A percentile compares a stretch with the other conserved stretches of the same genome.
Conservation (phyloP, 2,888 invertebrate species). For the Rotaria macrura region DNA sequence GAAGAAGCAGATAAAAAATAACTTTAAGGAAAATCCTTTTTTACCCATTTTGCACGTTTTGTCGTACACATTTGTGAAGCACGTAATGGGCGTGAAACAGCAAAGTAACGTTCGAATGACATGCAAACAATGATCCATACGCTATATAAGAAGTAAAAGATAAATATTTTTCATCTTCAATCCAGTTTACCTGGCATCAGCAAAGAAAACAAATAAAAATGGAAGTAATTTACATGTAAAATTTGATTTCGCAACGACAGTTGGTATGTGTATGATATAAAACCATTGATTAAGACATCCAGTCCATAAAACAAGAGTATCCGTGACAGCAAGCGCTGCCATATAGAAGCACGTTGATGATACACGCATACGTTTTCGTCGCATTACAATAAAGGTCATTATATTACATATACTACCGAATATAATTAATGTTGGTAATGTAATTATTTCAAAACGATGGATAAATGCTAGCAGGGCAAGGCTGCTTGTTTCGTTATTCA, state of each 20-base stretch:
- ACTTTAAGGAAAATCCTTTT: not conserved
- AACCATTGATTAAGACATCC: slow-evolving; percentile 39
- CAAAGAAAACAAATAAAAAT: not conserved
- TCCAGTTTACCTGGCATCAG: not conserved
- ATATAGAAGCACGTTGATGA: slow-evolving; percentile 41
- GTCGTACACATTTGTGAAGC: slow-evolving; percentile 37
- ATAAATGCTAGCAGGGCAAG: not conserved
- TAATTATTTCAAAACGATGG: not conserved
- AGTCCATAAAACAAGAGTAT: slow-evolving; percentile 39
- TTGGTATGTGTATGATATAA: slow-evolving; percentile 29
- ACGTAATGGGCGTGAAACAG: slow-evolving; percentile 40
- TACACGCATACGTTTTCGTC: slow-evolving; percentile 37
- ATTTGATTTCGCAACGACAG: not conserved
- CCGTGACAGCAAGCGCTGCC: slow-evolving; percentile 38
- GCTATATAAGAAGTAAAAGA: slow-evolving; percentile 33
- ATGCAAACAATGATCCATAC: slow-evolving; percentile 41
- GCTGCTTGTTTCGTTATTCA: not conserved
- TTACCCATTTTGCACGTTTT: slow-evolving; percentile 36
- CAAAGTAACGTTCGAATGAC: slow-evolving; percentile 41
- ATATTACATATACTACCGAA: slow-evolving; percentile 40
- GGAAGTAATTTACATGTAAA: slow-evolving; percentile 8
- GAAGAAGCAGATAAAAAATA: not conserved
- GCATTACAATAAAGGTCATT: slow-evolving; percentile 39
- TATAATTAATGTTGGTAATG: slow-evolving; percentile 37
- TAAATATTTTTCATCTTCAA: not conserved